Conservation (phyloP, 2,888 invertebrate species). For the Dicycla oo region DNA sequence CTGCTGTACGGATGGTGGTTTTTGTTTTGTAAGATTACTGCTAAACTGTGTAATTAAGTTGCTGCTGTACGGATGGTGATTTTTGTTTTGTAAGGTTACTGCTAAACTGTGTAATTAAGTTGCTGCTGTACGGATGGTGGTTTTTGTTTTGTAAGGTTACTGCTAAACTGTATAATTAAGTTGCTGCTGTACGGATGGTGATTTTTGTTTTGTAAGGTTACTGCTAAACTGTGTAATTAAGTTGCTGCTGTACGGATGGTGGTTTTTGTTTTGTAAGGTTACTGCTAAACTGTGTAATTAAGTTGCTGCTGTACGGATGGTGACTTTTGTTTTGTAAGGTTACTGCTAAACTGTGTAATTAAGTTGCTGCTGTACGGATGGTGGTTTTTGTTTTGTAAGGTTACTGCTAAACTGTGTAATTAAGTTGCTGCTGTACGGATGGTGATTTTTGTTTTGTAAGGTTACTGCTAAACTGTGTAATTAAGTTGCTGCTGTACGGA, state of each 20-base stretch:
- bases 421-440: conserved; percentile 28
- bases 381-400: conserved; percentile 8
- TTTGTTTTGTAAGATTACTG: conserved; percentile 22
- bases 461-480: conserved; percentile 7
- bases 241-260: conserved; percentile 7
- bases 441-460: conserved; percentile 6
- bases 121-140: conserved; percentile 1
- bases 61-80: background rate
- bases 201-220: conserved; percentile 18
- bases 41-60: conserved; percentile 30
- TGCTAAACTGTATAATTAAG: conserved; percentile 22
- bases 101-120: conserved; percentile 24
- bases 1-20: background rate
- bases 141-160: conserved; percentile 19
- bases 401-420: conserved; percentile 13
- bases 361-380: conserved; percentile 26
- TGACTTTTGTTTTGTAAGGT: conserved; percentile 14
- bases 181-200: conserved; percentile 6
- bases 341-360: conserved; percentile 12
- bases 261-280: conserved; percentile 16
- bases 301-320: conserved; percentile 14
- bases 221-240: conserved; percentile 22
- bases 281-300: conserved; percentile 19
- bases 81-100: conserved; percentile 20
- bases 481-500: conserved; percentile 33